Evolutionary conservation across 2,888 invertebrate species (phyloP), one percentile per base, ranked within the genome.

Genomic region (Caenorhabditis wallacei): DNA sequence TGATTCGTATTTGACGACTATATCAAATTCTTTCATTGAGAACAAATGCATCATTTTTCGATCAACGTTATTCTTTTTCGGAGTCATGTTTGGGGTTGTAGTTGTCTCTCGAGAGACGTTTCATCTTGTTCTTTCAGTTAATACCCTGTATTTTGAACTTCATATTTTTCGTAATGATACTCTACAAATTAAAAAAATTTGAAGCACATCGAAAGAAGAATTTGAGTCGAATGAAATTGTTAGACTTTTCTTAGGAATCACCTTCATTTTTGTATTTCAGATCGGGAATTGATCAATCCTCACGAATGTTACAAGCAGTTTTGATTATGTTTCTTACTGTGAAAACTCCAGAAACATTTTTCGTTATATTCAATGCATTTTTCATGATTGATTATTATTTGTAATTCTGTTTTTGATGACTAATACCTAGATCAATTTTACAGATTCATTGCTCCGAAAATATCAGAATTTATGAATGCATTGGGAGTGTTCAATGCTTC

Each of bases 41-140:
- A 59, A 70, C 13, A 40, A 48, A 26, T 70, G 70, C 43, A 48
- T 70, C 30, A 16, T 70, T 11, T 59, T 70, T 20, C 46, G 59
- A 35, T 10, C 22, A 1, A 48, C 56, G 1, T 2, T 70, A 1
- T 59, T 70, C 1, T 57, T 48, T 18, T 46, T 48, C 16, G 70
- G 70, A 22, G 16, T 59, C 18, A 16, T 1, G 11, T 70, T 70
- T 35, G 57, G 24, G 16, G 70, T 70, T 26, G 13, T 1, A 16
- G 35, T 11, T 35, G 35, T 35, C 10, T 35, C 35, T n/a, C n/a
- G n/a, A n/a, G 35, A 35, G 4, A 4, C 10, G 35, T 10, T 35
- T 35, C 10, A 35, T 35, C 10, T 35, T 40, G 10, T 13, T 4
- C 2, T 54, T 68, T 22, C 68, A 70, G 70, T 0, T 59, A 0